Base-by-base conservation (phyloP, 2,888 invertebrate genomes). In the Acrocera orbiculus region DNA sequence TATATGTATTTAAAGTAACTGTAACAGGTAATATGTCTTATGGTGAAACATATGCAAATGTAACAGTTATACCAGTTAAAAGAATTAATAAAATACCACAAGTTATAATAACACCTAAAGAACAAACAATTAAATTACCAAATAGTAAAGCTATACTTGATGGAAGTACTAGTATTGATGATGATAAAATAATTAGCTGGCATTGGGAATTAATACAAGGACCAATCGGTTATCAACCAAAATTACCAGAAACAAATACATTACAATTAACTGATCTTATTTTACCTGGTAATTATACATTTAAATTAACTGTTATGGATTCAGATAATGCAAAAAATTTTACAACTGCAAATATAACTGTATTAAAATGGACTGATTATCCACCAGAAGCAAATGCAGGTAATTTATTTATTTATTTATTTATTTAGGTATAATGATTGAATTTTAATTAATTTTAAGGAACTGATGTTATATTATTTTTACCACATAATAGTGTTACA, bases 341-440 rank as follows among this genome's bases (percentile, higher is more conserved):
- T 1, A 81, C 86, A 1, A 75, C 74, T 5, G 90, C 92, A 5
- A 86, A 82, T 53, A 79, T 93, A 33, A 85, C 81, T 4, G 89
- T 92, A 10, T 62, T 89, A 13, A 86, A 89, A 63, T 81, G 82
- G 45, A 85, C 76, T 0, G 93, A 95, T 55, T 93, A 93, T 62
- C 90, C 90, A 1, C 93, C 93, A 1, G 86, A 85, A 54, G 92
- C 92, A 0, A 90, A 90, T 65, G 92, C 92, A 29, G 79, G 73
- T 69, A 51, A 34, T 35, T 30, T 9, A 5, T 17, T 15, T n/a
- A n/a, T n/a, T n/a, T n/a, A n/a, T n/a, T n/a, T n/a, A n/a, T n/a
- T n/a, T n/a, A n/a, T n/a, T n/a, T n/a, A n/a, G n/a, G n/a, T n/a
- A n/a, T n/a, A n/a, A n/a, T n/a, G n/a, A n/a, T n/a, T n/a, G n/a